phyloP scores from a whole-genome alignment of 2,113 vertebrate species.

The Turnix velox region DNA sequence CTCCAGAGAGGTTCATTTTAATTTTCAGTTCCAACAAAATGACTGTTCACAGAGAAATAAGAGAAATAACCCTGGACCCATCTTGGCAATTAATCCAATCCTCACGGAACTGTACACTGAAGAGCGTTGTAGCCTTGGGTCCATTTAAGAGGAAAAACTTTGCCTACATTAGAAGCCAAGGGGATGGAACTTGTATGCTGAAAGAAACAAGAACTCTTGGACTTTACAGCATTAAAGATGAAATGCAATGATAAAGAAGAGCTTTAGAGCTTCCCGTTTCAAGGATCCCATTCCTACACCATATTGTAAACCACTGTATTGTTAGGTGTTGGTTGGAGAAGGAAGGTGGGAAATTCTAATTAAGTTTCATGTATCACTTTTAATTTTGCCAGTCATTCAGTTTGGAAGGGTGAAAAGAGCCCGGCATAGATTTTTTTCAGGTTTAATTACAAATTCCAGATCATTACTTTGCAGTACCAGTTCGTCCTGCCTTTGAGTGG shows the following conservation, averaged over 20 bases:
- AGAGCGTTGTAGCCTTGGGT: background rate
- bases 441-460: background rate
- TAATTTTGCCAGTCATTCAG: background rate
- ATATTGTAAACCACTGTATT: background rate
- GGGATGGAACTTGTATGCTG: fast-evolving
- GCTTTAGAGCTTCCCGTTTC: background rate
- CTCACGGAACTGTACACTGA: background rate
- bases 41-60: background rate
- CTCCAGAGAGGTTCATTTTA: no score
- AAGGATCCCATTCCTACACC: background rate
- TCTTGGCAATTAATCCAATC: background rate
- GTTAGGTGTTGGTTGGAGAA: background rate
- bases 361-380: background rate
- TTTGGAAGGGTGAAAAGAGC: background rate
- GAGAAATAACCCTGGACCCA: background rate
- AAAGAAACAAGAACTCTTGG: background rate
- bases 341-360: background rate
- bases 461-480: background rate
- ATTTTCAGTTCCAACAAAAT: background rate
- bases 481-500: background rate
- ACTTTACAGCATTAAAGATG: background rate
- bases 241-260: no score
- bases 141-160: background rate
- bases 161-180: background rate
- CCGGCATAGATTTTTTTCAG: background rate